phyloP scores from a whole-genome alignment of 2,888 invertebrate species.

The Hemicrepidius hirtus region DNA sequence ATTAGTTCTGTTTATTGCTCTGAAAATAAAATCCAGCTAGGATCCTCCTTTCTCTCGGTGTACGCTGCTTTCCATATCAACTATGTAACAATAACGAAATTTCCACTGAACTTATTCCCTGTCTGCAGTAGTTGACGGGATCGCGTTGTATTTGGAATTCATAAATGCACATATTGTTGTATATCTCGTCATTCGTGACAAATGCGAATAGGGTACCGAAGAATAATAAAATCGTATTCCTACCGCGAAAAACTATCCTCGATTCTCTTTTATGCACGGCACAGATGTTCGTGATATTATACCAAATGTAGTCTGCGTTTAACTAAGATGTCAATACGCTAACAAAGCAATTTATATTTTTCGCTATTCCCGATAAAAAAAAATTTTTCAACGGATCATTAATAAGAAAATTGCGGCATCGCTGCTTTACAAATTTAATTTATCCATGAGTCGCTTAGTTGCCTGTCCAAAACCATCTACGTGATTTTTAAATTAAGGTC shows the following conservation, averaged over 20 bases:
- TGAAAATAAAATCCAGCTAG: constrained; percentile 1
- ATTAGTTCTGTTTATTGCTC: constrained; percentile 10
- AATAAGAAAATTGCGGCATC: not conserved
- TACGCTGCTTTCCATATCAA: not conserved
- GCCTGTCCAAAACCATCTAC: not conserved
- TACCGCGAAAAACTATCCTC: constrained; percentile 11
- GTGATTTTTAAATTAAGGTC: constrained; percentile 5
- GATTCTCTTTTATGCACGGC: constrained; percentile 10
- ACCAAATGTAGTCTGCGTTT: not conserved
- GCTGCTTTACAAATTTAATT: not conserved
- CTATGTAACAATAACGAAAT: constrained; percentile 13
- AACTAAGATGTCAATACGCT: not conserved
- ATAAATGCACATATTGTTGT: constrained; percentile 29
- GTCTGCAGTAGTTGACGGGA: constrained; percentile 21
- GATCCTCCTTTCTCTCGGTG: not conserved
- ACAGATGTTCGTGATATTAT: constrained; percentile 1
- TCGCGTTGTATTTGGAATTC: constrained; percentile 23
- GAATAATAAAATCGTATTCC: constrained; percentile 28
- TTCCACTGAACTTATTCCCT: constrained; percentile 12
- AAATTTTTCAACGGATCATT: not conserved
- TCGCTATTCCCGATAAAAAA: not conserved
- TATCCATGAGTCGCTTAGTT: not conserved
- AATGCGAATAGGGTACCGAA: constrained; percentile 18
- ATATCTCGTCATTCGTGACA: constrained; percentile 23
- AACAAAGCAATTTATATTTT: not conserved